These are phyloP conservation scores for Deroptyus accipitrinus DNA, from an alignment of 2,113 vertebrate species.

Conservation along the genomic window DNA sequence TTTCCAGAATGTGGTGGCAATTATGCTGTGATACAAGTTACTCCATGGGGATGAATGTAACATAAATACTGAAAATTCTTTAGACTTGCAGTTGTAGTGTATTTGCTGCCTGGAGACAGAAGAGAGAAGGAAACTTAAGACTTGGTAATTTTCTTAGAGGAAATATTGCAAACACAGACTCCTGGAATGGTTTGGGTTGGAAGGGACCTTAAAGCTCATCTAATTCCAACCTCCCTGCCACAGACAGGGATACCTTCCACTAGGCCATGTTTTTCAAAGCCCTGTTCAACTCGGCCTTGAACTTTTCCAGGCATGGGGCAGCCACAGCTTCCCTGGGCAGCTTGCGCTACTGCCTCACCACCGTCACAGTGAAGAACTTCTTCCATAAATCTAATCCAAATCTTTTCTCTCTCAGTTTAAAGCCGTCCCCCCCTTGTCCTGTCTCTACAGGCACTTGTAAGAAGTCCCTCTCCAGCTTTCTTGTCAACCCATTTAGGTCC, in stretches of 20 bases:
- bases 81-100: neutral
- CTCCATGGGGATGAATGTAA: neutral
- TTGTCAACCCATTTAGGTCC: rapidly evolving
- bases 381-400: rapidly evolving
- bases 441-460: rapidly evolving
- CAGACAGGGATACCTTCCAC: neutral
- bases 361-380: rapidly evolving
- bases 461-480: neutral
- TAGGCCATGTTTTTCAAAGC: rapidly evolving
- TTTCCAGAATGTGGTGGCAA: neutral
- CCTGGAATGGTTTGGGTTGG: neutral
- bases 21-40: neutral
- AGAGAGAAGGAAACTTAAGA: neutral
- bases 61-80: neutral
- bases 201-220: rapidly evolving
- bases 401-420: neutral
- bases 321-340: neutral
- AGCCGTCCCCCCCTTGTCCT: neutral
- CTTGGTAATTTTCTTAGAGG: neutral
- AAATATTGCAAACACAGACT: neutral
- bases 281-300: rapidly evolving
- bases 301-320: neutral
- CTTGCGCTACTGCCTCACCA: rapidly evolving
- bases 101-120: neutral
- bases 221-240: rapidly evolving